phyloP scores from a whole-genome alignment of 2,113 vertebrate genomes.

The Scomber japonicus region DNA sequence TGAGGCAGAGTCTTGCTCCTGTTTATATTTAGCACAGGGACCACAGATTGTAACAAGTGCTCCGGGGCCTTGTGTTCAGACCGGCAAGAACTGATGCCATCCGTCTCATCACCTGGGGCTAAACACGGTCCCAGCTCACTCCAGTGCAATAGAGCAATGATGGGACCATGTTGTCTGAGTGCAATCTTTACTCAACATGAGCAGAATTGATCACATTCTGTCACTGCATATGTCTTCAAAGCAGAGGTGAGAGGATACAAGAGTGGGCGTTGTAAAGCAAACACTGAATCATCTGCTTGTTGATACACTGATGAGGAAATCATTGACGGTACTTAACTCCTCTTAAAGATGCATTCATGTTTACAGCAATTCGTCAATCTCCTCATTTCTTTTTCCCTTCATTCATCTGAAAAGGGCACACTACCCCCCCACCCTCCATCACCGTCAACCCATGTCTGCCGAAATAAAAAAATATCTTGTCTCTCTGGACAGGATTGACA shows the following conservation, averaged over 20 bases:
- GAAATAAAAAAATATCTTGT: slow-evolving; percentile 27
- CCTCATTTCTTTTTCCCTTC: slow-evolving; percentile 25
- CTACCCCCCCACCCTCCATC: slow-evolving; percentile 2
- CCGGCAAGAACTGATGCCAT: slow-evolving; percentile 73
- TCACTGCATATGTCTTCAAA: not conserved
- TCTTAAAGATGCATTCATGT: not conserved
- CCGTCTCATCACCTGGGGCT: slow-evolving; percentile 55
- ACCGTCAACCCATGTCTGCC: slow-evolving; percentile 15
- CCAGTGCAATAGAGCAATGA: slow-evolving; percentile 46
- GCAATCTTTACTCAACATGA: slow-evolving; percentile 46
- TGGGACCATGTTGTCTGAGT: slow-evolving; percentile 27
- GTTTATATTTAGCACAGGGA: slow-evolving; percentile 82
- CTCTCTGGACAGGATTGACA: slow-evolving; percentile 63
- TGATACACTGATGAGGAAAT: not conserved
- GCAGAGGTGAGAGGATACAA: not conserved
- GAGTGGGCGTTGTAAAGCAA: not conserved
- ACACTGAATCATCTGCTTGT: not conserved
- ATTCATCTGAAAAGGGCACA: slow-evolving; percentile 59
- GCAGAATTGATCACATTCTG: slow-evolving; percentile 16
- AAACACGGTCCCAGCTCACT: slow-evolving; percentile 52
- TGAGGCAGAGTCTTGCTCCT: slow-evolving; percentile 34
- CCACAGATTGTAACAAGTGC: slow-evolving; percentile 82
- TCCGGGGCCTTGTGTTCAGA: slow-evolving; percentile 76
- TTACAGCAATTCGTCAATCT: not conserved
- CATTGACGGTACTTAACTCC: not conserved